Percentiles rank a stretch among this genome's conserved stretches.
Conservation (phyloP, 2,888 invertebrate genomes). For the Hirudinaria manillensis region DNA sequence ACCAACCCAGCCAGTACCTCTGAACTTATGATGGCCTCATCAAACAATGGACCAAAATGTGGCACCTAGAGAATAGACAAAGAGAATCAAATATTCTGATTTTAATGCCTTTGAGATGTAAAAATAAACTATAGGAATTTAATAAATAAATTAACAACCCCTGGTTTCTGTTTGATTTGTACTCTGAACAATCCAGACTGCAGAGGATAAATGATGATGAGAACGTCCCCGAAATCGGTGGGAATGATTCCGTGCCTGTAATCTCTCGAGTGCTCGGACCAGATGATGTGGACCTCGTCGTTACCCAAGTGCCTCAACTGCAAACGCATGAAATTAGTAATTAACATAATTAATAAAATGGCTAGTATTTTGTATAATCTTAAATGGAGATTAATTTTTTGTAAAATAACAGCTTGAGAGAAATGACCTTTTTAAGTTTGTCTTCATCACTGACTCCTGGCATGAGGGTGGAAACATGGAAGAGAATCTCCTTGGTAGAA, state of each 20-base stretch:
- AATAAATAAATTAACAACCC: constrained; percentile 59
- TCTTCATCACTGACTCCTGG: constrained; percentile 68
- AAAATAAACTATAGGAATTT: no score
- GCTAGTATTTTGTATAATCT: background rate
- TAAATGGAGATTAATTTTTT: background rate
- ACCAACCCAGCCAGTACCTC: constrained; percentile 75
- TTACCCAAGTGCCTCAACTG: constrained; percentile 90
- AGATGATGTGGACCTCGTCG: constrained; percentile 96
- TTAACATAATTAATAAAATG: background rate
- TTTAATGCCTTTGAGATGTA: no score
- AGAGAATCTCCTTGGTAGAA: constrained; percentile 74
- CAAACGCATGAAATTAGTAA: background rate
- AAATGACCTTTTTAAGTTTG: constrained; percentile 50
- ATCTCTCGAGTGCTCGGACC: constrained; percentile 93
- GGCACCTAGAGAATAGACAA: constrained; percentile 45
- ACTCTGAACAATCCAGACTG: constrained; percentile 75
- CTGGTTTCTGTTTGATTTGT: constrained; percentile 78
- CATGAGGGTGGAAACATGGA: constrained; percentile 92
- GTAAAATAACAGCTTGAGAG: background rate
- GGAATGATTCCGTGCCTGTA: constrained; percentile 94
- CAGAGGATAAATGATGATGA: constrained; percentile 90
- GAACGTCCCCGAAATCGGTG: constrained; percentile 97
- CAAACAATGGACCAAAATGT: constrained; percentile 83
- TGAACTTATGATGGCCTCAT: constrained; percentile 76
- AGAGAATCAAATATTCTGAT: background rate